These are phyloP conservation scores for Bombus confusus DNA, from an alignment of 1,140 invertebrate species.

Conservation along the genomic window DNA sequence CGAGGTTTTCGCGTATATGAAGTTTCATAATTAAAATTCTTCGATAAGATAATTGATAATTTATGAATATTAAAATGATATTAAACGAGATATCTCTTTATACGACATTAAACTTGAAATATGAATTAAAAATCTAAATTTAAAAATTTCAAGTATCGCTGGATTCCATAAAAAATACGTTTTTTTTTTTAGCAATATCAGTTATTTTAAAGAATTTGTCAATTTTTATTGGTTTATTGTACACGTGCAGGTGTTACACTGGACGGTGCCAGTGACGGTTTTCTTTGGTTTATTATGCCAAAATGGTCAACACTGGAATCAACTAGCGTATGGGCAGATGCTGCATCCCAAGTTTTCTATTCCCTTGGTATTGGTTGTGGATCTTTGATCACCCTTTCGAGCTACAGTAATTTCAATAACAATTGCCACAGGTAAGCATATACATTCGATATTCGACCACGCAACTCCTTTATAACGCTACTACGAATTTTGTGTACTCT, in stretches of 20 bases:
- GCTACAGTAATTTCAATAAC: constrained; percentile 89
- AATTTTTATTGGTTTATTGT: not conserved
- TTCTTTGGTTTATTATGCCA: constrained; percentile 90
- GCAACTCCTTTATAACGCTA: not conserved
- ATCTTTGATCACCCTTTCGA: constrained; percentile 88
- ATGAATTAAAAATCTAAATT: not conserved
- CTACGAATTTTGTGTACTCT: not conserved
- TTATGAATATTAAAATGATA: not conserved
- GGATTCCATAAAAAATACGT: not conserved
- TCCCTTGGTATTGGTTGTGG: constrained; percentile 88
- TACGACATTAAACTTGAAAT: not conserved
- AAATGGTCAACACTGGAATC: constrained; percentile 86
- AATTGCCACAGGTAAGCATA: constrained; percentile 84
- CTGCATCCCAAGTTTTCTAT: constrained; percentile 89
- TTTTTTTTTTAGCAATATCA: too few species aligned
- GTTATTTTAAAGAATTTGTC: not conserved
- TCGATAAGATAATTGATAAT: not conserved
- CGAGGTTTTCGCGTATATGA: not conserved
- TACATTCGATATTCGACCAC: not conserved
- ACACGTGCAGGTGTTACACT: constrained; percentile 84
- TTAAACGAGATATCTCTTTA: too few species aligned
- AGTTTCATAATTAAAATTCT: constrained; percentile 1
- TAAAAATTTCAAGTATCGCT: accelerated
- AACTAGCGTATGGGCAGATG: constrained; percentile 85
- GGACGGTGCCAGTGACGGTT: constrained; percentile 87